Percentiles rank a stretch among this genome's conserved stretches.
Evolutionary conservation across 2,797 vertebrate genomes (phyloP).

Genomic region (Onychomys torridus): DNA sequence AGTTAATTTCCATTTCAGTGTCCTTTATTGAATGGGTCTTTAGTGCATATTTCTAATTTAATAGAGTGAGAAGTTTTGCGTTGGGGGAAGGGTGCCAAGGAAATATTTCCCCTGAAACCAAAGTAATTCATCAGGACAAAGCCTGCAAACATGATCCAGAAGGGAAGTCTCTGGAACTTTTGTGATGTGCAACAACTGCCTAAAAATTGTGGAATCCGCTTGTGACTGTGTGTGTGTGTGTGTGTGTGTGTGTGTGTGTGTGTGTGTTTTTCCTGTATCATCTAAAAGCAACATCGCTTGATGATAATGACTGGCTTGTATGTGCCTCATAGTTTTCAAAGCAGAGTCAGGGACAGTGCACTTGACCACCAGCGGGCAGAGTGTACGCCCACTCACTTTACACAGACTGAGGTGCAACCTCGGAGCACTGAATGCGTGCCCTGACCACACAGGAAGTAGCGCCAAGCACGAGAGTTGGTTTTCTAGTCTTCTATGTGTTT

Average conservation of each 20-base stretch:
- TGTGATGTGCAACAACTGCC: neutral
- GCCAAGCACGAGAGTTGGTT: neutral
- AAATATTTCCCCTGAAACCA: slow-evolving; percentile 66
- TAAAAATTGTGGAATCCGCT: neutral
- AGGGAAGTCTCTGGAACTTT: neutral
- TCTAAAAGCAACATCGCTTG: neutral
- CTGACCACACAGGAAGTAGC: neutral
- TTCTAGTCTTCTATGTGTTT: neutral
- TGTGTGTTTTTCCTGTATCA: neutral
- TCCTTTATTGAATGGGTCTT: slow-evolving; percentile 81
- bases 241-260: neutral
- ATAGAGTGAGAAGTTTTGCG: slow-evolving; percentile 76
- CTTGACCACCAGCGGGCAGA: neutral
- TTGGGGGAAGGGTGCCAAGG: slow-evolving; percentile 47
- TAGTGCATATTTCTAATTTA: slow-evolving; percentile 85
- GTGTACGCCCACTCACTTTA: neutral
- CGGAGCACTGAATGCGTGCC: neutral
- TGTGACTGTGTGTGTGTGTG: neutral
- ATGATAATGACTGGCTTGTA: neutral
- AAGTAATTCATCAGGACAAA: slow-evolving; percentile 64
- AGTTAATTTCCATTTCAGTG: slow-evolving; percentile 85
- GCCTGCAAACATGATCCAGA: slow-evolving; percentile 43
- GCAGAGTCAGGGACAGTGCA: no score
- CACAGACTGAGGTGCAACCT: neutral
- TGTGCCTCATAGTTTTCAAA: neutral